Base-by-base conservation (phyloP, 2,113 vertebrate species). In the Oncorhynchus keta region DNA sequence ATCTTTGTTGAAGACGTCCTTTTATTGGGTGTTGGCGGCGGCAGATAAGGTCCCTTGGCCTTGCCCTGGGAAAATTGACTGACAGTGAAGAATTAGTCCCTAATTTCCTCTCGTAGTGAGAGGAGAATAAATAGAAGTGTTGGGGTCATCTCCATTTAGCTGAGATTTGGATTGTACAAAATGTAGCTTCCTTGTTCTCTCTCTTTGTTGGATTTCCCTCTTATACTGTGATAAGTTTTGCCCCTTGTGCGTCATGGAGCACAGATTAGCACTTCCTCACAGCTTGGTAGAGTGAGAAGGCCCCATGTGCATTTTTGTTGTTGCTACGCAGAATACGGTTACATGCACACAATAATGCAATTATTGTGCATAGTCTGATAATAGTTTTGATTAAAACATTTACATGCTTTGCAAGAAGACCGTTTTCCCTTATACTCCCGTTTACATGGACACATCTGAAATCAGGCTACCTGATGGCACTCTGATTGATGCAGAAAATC, bases 1-100 rank as follows among this genome's bases (percentile, higher is more conserved):
- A 84, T 88, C 83, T 87, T 85, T 87, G 86, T 88, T 76, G 62
- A 32, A 80, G 76, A 85, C 83, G 68, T 86, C 78, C 83, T 79
- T 70, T 85, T 74, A 79, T 80, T 82, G 82, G 59, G 80, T 77
- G n/a, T 62, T 20, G 68, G 57, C 49, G 24, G 70, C 39, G n/a
- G 45, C 6, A 55, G 73, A 69, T 64, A 79, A 70, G 20, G 49
- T 55, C 16, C 66, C 12, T 3, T 70, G 51, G 39, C 62, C 32
- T 0, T 0, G 62, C 13, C 61, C 68, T 35, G 79, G 79, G 76
- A 79, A 81, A 69, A 76, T 45, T 45, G 55, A 71, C 59, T 73
- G 75, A 79, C 77, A 39, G 62, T 72, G 32, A 45, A 55, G 30
- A 68, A 69, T 57, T 70, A 9, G 28, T n/a, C 66, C 62, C 81